phyloP scores from a whole-genome alignment of 2,797 vertebrate species.

The Atherinosoma microstoma region DNA sequence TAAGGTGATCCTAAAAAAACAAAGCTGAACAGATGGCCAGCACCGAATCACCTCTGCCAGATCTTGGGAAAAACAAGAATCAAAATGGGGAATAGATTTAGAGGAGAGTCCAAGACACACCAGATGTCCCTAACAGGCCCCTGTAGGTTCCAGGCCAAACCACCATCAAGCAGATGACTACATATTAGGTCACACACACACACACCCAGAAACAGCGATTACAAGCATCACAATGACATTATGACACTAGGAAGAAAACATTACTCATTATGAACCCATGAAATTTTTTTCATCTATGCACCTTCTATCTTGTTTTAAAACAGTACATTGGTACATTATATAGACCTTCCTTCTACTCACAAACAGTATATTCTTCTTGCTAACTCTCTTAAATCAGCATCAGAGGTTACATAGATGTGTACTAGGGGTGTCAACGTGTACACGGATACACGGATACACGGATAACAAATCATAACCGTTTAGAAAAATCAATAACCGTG shows the following conservation, averaged over 20 bases:
- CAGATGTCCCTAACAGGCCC: constrained; percentile 63
- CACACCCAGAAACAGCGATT: not conserved
- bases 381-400: not conserved
- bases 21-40: constrained; percentile 54
- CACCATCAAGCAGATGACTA: constrained; percentile 46
- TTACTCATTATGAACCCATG: not conserved
- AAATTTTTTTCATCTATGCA: not conserved
- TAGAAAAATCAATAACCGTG: too few relatives aligned
- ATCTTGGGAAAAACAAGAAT: constrained; percentile 32
- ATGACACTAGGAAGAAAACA: not conserved
- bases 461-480: too few relatives aligned
- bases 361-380: not conserved
- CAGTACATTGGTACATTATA: not conserved
- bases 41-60: constrained; percentile 48
- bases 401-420: constrained; percentile 13
- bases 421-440: too few relatives aligned
- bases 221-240: constrained; percentile 1
- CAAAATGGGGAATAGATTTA: constrained; percentile 35
- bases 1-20: constrained; percentile 44
- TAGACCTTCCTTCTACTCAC: not conserved
- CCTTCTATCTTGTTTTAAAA: not conserved
- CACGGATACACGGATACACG: too few relatives aligned
- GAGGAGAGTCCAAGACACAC: constrained; percentile 40
- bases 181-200: constrained; percentile 41
- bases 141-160: constrained; percentile 47